Conservation (phyloP, 2,888 invertebrate species). For the Tenthredo scrophulariae region DNA sequence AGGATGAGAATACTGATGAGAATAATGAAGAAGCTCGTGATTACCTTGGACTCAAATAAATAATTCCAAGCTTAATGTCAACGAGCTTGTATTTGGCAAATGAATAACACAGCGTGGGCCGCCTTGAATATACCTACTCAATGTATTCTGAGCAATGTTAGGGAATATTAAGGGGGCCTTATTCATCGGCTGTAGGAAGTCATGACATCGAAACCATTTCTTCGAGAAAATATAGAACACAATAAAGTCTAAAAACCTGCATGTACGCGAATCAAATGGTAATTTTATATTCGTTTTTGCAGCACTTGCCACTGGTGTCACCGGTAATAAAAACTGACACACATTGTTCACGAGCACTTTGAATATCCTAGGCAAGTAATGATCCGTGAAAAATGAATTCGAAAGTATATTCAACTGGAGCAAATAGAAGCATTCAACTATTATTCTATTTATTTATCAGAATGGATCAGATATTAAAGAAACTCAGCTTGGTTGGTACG, state of each 20-base stretch:
- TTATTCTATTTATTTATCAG: conserved; percentile 5
- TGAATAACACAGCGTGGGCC: conserved; percentile 1
- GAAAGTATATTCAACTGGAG: conserved; percentile 29
- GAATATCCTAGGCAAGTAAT: neutral
- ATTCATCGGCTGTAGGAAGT: neutral
- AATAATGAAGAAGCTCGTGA: neutral
- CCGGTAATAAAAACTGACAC: neutral
- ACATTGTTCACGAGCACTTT: neutral
- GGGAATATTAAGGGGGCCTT: neutral
- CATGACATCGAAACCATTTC: conserved; percentile 25
- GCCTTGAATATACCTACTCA: neutral
- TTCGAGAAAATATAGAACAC: neutral
- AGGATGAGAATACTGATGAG: conserved; percentile 38
- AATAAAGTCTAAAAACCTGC: neutral
- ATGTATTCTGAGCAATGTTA: neutral
- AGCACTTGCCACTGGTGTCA: conserved; percentile 12
- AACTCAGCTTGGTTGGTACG: neutral
- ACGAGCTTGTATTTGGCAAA: conserved; percentile 26
- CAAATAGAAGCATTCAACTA: neutral
- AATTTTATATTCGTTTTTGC: neutral
- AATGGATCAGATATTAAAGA: neutral
- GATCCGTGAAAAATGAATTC: conserved; percentile 16
- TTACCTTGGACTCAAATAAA: conserved; percentile 16
- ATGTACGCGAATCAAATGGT: neutral
- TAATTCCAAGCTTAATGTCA: conserved; percentile 10